A percentile compares a stretch with the other conserved stretches of the same genome.
Conservation (phyloP, 2,113 vertebrate genomes). For the Lagenorhynchus albirostris region DNA sequence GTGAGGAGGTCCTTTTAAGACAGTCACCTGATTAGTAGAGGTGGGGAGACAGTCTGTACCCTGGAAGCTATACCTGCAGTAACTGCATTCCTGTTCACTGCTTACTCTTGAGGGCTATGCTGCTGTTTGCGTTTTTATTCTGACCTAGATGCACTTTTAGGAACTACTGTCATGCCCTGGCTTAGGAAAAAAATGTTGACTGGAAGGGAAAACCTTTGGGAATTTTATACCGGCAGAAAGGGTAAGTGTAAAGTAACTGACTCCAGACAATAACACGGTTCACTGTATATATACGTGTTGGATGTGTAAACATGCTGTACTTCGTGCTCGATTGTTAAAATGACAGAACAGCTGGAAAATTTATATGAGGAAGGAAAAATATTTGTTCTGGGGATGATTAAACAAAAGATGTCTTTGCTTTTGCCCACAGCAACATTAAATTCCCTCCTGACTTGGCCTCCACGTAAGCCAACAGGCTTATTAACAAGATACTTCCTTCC, state of each 20-base stretch:
- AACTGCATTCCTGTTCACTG: rapidly evolving
- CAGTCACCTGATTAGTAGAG: not conserved
- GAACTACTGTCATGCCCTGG: not conserved
- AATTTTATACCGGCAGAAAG: rapidly evolving
- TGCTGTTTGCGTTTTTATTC: not conserved
- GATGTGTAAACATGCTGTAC: not conserved
- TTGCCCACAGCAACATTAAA: too few species aligned
- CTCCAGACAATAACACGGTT: rapidly evolving
- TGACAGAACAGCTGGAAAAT: not conserved
- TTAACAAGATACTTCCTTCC: not conserved
- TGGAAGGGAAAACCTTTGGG: not conserved
- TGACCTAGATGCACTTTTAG: not conserved
- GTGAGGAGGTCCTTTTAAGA: not conserved
- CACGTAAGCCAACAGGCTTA: not conserved
- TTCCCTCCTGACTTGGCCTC: not conserved
- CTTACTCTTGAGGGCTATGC: not conserved
- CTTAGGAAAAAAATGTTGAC: not conserved
- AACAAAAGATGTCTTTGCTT: not conserved
- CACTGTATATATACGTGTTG: rapidly evolving
- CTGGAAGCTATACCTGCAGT: not conserved
- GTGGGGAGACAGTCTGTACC: not conserved
- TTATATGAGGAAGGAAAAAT: rapidly evolving
- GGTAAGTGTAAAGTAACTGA: rapidly evolving
- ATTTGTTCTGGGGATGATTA: not conserved
- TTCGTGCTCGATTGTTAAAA: not conserved